Evolutionary conservation across 2,888 invertebrate species (phyloP), one percentile per base, ranked within the genome.

Genomic region (Loripinus fragilis): DNA sequence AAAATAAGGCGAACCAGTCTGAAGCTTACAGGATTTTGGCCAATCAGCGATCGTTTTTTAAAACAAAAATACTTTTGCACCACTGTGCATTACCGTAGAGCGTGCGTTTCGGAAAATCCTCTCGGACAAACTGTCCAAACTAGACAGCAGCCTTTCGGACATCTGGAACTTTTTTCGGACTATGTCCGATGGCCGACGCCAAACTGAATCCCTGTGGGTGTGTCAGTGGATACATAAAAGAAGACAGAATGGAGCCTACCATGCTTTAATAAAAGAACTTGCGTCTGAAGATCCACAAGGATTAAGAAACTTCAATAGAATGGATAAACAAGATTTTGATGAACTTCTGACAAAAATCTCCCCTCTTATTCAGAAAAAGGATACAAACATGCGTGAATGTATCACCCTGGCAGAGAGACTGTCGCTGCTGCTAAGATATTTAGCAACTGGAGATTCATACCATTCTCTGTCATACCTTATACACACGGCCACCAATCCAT

Each of bases 241-340:
- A 60, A 42, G 30, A 41, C 23, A 41, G 33, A 42, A 20, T 35
- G 71, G 55, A 23, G 71, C 71, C 20, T n/a, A 68, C 67, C n/a
- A 67, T 41, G 33, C 45, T 45, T 52, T 78, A 25, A 38, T 78
- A 15, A 12, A 35, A n/a, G 74, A 78, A 30, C 60, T 78, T 10
- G 35, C 25, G 0, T 12, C 12, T 38, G 64, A 78, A 52, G 80
- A 76, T 42, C 72, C 65, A 41, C 30, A 45, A 50, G 45, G 52
- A n/a, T 78, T 45, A 28, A 74, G 42, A 42, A 74, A 74, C 41
- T 78, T 70, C 41, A 12, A 70, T 15, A 17, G 78, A 65, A 78
- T 74, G 73, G 50, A 73, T 55, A 33, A 41, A 52, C 45, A 30
- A 28, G n/a, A 38, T 33, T 76, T 80, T 60, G 52, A 71, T n/a